Base-by-base conservation (phyloP, 2,888 invertebrate genomes). In the Petrolisthes manimaculis region DNA sequence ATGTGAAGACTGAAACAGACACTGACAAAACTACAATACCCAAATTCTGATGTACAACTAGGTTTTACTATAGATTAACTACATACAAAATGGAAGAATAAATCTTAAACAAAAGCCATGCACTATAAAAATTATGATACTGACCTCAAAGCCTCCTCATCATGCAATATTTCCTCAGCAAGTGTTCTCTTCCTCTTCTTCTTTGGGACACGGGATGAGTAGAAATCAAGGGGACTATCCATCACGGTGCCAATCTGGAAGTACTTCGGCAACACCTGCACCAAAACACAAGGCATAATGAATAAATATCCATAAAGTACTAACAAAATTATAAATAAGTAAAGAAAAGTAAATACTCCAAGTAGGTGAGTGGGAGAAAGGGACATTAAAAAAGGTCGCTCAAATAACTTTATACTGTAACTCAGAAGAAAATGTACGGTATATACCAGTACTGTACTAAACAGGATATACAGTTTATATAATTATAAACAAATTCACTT, bases 81-180 rank as follows among this genome's bases (percentile, higher is more conserved):
- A 2, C 67, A 67, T 18, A 18, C 2, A 77, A 18, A 37, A 24
- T 37, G 18, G 24, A 18, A 24, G 24, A 81, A 81, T 24, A 18
- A 61, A 81, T 3, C 14, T 12, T 24, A 21, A 56, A 5, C 21
- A 56, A n/a, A 4, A 56, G 37, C 8, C 14, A 21, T 21, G 6
- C 21, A 8, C 9, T 24, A 24, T 56, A 80, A 55, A 37, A 74
- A 54, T 4, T 18, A 61, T 9, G 78, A n/a, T 37, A 74, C 90
- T 81, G 53, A 90, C 90, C 90, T 84, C 37, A 90, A 54, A 51
- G 87, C 96, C 91, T 97, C 95, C 0, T 97, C 96, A 94, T 99
- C 97, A 0, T 96, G 96, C 92, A 99, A 93, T 3, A 99, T 94
- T 92, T 99, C 99, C 91, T 99, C 98, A 0, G 99, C 98, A 92